These are phyloP conservation scores for Eublepharis macularius DNA, from an alignment of 2,113 vertebrate genomes.

Conservation along the genomic window DNA sequence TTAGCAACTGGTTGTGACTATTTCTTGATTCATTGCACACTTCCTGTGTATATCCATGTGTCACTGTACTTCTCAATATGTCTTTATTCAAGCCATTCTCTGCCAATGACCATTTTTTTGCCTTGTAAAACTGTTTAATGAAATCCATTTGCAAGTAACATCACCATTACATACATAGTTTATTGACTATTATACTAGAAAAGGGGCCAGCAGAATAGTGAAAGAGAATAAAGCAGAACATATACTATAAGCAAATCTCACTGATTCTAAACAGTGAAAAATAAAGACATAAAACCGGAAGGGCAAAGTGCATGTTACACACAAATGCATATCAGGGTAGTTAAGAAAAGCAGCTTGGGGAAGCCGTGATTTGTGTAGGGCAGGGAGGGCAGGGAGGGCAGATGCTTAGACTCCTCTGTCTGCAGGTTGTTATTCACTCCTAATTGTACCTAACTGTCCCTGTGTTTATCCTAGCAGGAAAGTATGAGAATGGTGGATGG, in stretches of 20 bases:
- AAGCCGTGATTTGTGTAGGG: neutral
- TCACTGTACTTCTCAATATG: constrained; percentile 32
- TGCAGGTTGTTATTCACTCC: too few species aligned
- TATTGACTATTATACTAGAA: neutral
- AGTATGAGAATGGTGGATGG: too few species aligned
- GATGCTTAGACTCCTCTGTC: too few species aligned
- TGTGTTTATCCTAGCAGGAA: too few species aligned
- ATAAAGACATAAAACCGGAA: neutral
- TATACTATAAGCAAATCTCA: neutral
- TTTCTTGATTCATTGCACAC: neutral
- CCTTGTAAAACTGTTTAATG: constrained; percentile 23
- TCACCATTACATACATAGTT: constrained; percentile 4
- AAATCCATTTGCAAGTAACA: constrained; percentile 1
- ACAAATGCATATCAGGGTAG: neutral
- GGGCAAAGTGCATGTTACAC: neutral
- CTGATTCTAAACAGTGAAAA: neutral
- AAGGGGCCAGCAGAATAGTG: neutral
- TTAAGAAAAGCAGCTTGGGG: neutral
- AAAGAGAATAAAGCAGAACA: neutral
- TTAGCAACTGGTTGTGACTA: neutral
- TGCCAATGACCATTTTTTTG: constrained; percentile 28
- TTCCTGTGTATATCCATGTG: constrained; percentile 32
- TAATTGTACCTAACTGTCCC: too few species aligned
- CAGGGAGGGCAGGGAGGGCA: too few species aligned
- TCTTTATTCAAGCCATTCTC: constrained; percentile 25